Evolutionary conservation across 2,113 vertebrate genomes (phyloP), one percentile per base, ranked within the genome.

Genomic region (Hemibagrus wyckioides): DNA sequence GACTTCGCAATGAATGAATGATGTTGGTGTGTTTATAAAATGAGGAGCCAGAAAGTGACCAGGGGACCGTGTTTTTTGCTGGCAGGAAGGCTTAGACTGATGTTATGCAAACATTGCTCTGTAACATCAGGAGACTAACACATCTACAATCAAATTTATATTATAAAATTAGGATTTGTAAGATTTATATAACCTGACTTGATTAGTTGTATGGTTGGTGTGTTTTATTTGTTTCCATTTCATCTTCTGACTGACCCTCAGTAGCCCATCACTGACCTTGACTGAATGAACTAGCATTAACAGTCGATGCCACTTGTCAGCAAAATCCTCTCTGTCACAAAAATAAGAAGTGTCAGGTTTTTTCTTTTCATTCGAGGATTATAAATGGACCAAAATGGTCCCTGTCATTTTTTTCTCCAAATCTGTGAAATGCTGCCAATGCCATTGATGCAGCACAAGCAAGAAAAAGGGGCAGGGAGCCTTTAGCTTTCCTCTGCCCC

Each of bases 351-450:
- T 91, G 92, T 92, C 92, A 93, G 87, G 92, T 92, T 90, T 94
- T n/a, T 94, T 92, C 90, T 95, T 94, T 92, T 88, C 88, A 92
- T 90, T 87, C 90, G 92, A 91, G 90, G 93, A 94, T 94, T 93
- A 94, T 88, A 91, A 83, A 89, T 88, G 90, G 87, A 82, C 90
- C 85, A 90, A 91, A 81, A 93, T 90, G 86, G 90, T 82, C 39
- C 21, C 30, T 90, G 91, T 86, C 88, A 84, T 93, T 90, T 92
- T 90, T 91, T 89, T 92, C n/a, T 15, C 33, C 33, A 7, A 80
- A 94, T 95, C 92, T 92, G 76, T 48, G 76, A 83, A 77, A 67
- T 89, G 86, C 86, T 88, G 85, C 77, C 73, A 86, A 88, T 85
- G 84, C 90, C 85, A 85, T 89, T 89, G 65, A 41, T 23, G 75